Percentiles rank a stretch among this genome's conserved stretches.
phyloP scores from a whole-genome alignment of 2,797 vertebrate genomes.

The Acanthiza pusilla region DNA sequence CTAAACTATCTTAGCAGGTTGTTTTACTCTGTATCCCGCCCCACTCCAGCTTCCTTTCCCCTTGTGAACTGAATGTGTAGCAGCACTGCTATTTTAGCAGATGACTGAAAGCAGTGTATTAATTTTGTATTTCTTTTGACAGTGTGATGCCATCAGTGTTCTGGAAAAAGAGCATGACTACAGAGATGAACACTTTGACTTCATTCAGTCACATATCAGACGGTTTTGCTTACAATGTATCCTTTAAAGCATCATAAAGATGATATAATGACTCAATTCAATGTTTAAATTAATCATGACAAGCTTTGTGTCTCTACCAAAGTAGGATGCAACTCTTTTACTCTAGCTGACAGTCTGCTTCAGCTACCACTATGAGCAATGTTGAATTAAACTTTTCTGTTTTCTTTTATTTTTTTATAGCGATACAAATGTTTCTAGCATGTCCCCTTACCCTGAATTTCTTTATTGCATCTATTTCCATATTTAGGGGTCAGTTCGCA shows the following conservation, averaged over 20 bases:
- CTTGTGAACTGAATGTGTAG: background rate
- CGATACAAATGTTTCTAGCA: background rate
- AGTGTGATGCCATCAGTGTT: conserved; percentile 95
- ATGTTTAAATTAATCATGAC: background rate
- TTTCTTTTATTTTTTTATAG: background rate
- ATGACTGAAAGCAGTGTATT: background rate
- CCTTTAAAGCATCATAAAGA: conserved; percentile 67
- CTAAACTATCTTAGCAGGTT: background rate
- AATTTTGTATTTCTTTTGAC: conserved; percentile 50
- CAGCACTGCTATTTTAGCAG: background rate
- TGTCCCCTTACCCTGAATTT: background rate
- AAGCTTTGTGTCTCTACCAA: background rate
- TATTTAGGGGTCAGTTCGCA: background rate
- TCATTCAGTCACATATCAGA: conserved; percentile 96
- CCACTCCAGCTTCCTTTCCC: background rate
- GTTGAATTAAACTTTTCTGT: background rate
- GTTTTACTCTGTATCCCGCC: background rate
- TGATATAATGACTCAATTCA: background rate
- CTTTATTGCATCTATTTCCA: background rate
- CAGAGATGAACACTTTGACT: conserved; percentile 97
- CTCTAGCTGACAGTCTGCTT: background rate
- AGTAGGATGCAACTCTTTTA: background rate
- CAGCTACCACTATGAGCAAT: background rate
- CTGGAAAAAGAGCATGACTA: conserved; percentile 99
- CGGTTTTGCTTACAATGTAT: conserved; percentile 98